Percentiles rank a stretch among this genome's conserved stretches.
Conservation (phyloP, 2,113 vertebrate genomes). For the Papio anubis region DNA sequence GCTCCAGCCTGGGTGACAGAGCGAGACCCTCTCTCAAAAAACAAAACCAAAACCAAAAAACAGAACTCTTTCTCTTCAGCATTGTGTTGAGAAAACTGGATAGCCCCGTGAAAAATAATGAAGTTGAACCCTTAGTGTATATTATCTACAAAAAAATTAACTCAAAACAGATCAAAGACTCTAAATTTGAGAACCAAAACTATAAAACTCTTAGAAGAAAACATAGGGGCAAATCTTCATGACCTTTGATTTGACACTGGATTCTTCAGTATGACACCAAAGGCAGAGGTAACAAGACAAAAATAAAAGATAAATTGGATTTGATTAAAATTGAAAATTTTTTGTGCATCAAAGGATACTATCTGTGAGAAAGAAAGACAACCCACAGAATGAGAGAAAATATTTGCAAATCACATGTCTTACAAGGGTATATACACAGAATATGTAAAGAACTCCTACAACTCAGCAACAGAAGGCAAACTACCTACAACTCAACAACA, state of each 20-base stretch:
- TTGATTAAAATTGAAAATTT: not conserved
- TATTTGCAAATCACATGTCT: not conserved
- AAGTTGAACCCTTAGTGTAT: not conserved
- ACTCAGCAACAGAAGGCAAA: not conserved
- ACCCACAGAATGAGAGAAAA: not conserved
- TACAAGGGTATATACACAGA: not conserved
- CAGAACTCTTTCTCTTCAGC: not conserved
- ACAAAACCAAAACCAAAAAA: not conserved
- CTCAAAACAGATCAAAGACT: not conserved
- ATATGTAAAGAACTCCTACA: not conserved
- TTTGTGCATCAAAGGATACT: not conserved
- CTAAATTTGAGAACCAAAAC: not conserved
- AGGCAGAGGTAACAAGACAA: not conserved
- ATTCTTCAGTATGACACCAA: not conserved
- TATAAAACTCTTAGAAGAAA: not conserved
- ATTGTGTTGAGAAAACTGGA: not conserved
- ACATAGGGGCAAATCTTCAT: not conserved
- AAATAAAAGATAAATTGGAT: not conserved
- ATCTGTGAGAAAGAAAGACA: not conserved
- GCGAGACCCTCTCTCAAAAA: too few species aligned
- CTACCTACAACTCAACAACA: not conserved
- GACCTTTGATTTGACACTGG: not conserved
- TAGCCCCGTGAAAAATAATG: not conserved
- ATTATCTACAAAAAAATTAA: not conserved
- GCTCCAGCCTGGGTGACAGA: too few species aligned